Base-by-base conservation (phyloP, 2,797 vertebrate genomes). In the Melanotaenia nigrans region DNA sequence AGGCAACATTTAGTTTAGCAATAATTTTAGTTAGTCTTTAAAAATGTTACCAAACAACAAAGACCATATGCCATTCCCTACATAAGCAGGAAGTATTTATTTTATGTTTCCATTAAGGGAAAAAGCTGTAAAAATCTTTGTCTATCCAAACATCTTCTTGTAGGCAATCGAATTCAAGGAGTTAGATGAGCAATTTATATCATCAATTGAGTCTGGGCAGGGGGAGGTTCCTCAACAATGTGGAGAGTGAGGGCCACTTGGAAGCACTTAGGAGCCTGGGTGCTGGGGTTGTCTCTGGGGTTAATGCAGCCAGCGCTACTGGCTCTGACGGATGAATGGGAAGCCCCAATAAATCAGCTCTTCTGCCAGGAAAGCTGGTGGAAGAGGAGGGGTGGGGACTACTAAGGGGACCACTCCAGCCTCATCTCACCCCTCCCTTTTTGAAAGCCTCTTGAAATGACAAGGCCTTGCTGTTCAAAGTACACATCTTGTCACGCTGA, bases 271-370 rank as follows among this genome's bases (percentile, higher is more conserved):
- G 89, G 89, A 89, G 89, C 90, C 85, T 49, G 73, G 82, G 84
- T 85, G 83, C 86, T 61, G 61, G 85, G 91, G 86, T 86, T 91
- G 92, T 92, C 92, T 92, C 84, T 85, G 83, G 89, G 93, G 92
- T 93, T 94, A 93, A 94, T 93, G 92, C 89, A 92, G 90, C 87
- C 79, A 77, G 85, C 66, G 84, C 85, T 84, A 87, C 84, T 62
- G 69, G 76, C 75, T 85, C 86, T 92, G 91, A 93, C 75, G 75
- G 90, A 93, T 93, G 87, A 86, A 85, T 85, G 86, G 88, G 86
- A 91, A 92, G 89, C 89, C 89, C 89, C 84, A 75, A 90, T 94
- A 93, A 93, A 94, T 94, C 90, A 93, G 86, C 69, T 73, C 79
- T 81, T 88, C 84, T 91, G 88, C 88, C 86, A 89, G 89, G 82